Percentiles rank a stretch among this genome's conserved stretches.
phyloP scores from a whole-genome alignment of 2,888 invertebrate species.

The Globia sparganii region DNA sequence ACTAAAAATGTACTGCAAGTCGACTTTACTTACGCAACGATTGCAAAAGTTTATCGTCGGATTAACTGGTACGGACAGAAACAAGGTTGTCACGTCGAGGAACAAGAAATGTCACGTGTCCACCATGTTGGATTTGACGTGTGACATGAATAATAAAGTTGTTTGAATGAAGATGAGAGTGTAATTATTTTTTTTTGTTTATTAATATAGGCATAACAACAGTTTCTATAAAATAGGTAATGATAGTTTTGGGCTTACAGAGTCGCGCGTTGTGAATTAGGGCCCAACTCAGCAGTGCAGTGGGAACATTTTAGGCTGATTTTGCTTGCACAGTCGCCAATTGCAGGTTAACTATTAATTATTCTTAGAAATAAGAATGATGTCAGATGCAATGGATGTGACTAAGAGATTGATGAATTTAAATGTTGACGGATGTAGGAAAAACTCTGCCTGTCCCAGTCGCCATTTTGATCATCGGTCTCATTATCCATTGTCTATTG shows the following conservation, averaged over 20 bases:
- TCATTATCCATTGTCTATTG: neutral
- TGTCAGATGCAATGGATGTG: neutral
- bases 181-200: neutral
- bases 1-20: slow-evolving; percentile 29
- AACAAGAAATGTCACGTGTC: slow-evolving; percentile 6
- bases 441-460: neutral
- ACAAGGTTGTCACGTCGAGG: slow-evolving; percentile 49
- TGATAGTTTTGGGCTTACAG: neutral
- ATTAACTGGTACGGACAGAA: slow-evolving; percentile 34
- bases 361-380: too few species aligned
- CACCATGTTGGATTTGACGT: neutral
- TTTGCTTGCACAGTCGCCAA: neutral
- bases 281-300: too few species aligned
- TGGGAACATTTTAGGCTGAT: neutral
- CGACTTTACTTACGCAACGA: slow-evolving; percentile 23
- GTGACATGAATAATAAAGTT: slow-evolving; percentile 9
- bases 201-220: too few species aligned
- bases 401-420: neutral
- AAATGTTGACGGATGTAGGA: neutral
- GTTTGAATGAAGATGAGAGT: neutral
- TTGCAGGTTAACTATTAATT: neutral
- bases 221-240: too few species aligned
- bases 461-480: neutral
- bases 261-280: too few species aligned
- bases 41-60: slow-evolving; percentile 51